Evolutionary conservation across 1,140 invertebrate species (phyloP).

Genomic region (Caenorhabditis inopinata): DNA sequence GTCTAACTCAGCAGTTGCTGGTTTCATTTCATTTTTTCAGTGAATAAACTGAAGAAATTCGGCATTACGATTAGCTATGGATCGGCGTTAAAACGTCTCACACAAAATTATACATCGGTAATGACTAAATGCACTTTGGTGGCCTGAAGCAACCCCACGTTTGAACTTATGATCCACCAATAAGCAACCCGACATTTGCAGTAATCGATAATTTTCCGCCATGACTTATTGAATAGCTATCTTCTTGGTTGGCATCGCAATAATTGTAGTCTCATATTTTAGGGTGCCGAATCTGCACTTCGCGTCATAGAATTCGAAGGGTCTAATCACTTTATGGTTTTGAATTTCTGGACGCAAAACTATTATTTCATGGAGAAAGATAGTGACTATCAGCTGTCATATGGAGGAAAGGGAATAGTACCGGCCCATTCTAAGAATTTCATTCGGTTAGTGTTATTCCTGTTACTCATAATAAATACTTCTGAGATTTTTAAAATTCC

Average conservation of each 20-base stretch:
- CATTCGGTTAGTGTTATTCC: not conserved
- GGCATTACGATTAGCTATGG: too few relatives aligned
- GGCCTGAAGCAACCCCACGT: too few relatives aligned
- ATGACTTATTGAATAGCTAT: too few relatives aligned
- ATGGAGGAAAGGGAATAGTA: not conserved
- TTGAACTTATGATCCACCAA: too few relatives aligned
- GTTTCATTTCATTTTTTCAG: too few relatives aligned
- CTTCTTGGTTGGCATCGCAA: not conserved
- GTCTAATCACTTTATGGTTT: not conserved
- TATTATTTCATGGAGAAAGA: slow-evolving; percentile 2
- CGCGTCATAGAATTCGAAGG: not conserved
- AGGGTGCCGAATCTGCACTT: not conserved
- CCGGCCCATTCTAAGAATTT: not conserved
- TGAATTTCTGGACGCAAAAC: not conserved
- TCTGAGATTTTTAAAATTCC: not conserved
- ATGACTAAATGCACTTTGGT: too few relatives aligned
- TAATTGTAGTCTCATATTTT: not conserved
- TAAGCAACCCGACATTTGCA: too few relatives aligned
- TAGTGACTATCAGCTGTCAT: not conserved
- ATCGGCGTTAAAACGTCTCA: too few relatives aligned
- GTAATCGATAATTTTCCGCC: not conserved
- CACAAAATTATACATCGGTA: too few relatives aligned
- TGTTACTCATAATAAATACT: not conserved
- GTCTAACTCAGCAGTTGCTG: too few relatives aligned
- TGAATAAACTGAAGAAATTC: too few relatives aligned